Conservation (phyloP, 1,140 invertebrate species). For the Drosophila paulistorum region DNA sequence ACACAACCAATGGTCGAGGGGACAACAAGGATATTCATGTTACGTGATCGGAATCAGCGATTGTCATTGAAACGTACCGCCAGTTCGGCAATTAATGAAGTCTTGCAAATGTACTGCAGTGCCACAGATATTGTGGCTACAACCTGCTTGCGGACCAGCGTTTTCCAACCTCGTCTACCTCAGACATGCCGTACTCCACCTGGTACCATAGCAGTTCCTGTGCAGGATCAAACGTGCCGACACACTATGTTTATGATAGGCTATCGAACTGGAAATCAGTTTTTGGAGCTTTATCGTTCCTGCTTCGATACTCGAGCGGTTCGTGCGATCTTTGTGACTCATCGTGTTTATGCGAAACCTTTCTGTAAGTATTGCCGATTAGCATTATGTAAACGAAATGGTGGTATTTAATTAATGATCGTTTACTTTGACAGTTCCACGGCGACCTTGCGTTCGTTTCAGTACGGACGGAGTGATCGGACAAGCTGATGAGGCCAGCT, state of each 20-base stretch:
- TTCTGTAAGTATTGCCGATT: conserved; percentile 26
- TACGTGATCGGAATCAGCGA: conserved; percentile 8
- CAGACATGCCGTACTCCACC: conserved; percentile 29
- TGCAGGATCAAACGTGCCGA: conserved; percentile 29
- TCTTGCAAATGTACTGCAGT: conserved; percentile 40
- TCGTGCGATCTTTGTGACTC: conserved; percentile 21
- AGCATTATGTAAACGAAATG: too few relatives aligned
- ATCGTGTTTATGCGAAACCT: conserved; percentile 37
- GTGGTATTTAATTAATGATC: too few relatives aligned
- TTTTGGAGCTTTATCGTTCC: conserved; percentile 40
- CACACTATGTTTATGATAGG: conserved; percentile 38
- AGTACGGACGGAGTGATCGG: conserved; percentile 34
- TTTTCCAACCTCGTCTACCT: conserved; percentile 20
- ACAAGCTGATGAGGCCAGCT: conserved; percentile 32
- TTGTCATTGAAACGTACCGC: conserved; percentile 26
- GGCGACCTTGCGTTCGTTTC: conserved; percentile 37
- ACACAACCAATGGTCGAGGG: conserved; percentile 31
- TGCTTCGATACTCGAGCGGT: conserved; percentile 32
- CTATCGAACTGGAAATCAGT: conserved; percentile 27
- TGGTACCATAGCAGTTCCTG: not conserved
- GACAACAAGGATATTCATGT: conserved; percentile 32
- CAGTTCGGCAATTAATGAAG: conserved; percentile 11
- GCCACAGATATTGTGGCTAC: conserved; percentile 6
- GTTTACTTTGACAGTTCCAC: not conserved
- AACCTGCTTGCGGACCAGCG: conserved; percentile 9